Percentiles rank a stretch among this genome's conserved stretches.
phyloP scores from a whole-genome alignment of 2,797 vertebrate species.

The Mareca strepera region DNA sequence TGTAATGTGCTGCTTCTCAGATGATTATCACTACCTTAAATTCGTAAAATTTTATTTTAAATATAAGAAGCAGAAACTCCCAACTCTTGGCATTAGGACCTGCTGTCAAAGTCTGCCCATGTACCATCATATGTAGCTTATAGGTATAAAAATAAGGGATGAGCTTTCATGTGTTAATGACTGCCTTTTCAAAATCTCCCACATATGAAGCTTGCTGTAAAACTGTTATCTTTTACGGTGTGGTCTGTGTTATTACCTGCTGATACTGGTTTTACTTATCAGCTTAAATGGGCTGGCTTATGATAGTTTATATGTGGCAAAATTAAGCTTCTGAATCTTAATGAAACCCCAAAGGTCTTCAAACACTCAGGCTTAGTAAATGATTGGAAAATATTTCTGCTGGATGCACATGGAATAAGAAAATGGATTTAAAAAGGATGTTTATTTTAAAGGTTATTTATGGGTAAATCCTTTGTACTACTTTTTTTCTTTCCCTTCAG shows the following conservation, averaged over 20 bases:
- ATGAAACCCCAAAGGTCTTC: neutral
- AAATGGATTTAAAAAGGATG: neutral
- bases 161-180: neutral
- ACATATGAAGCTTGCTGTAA: neutral
- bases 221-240: neutral
- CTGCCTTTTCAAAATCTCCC: neutral
- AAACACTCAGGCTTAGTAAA: neutral
- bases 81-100: neutral
- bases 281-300: neutral
- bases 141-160: neutral
- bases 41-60: neutral
- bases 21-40: neutral
- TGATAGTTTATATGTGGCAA: neutral
- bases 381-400: neutral
- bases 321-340: neutral
- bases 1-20: neutral
- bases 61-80: neutral
- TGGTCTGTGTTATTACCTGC: neutral
- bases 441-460: neutral
- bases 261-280: neutral
- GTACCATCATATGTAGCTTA: neutral
- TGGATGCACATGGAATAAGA: neutral
- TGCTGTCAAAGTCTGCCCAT: neutral
- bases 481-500: constrained; percentile 70
- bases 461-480: neutral